Conservation (phyloP, 2,888 invertebrate genomes). For the Oeneis ivallda region DNA sequence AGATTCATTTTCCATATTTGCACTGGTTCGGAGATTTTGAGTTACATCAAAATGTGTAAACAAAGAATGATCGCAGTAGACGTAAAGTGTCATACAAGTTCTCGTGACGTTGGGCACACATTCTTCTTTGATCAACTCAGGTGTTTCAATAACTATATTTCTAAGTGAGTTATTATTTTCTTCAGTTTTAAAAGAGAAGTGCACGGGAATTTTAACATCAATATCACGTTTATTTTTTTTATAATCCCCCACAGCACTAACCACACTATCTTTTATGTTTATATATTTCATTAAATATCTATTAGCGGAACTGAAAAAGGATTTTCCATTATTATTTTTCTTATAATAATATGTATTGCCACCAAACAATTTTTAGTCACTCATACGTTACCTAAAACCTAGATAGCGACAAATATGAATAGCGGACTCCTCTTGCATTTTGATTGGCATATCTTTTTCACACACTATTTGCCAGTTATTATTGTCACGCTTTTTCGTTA, state of each 20-base stretch:
- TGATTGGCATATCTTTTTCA: slow-evolving; percentile 67
- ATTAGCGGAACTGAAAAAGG: slow-evolving; percentile 62
- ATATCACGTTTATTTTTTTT: slow-evolving; percentile 53
- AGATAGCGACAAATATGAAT: slow-evolving; percentile 84
- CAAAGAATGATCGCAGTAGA: slow-evolving; percentile 76
- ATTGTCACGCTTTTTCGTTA: slow-evolving; percentile 83
- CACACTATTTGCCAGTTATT: slow-evolving; percentile 85
- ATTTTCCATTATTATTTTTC: neutral
- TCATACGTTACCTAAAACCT: slow-evolving; percentile 83
- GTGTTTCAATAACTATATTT: slow-evolving; percentile 59
- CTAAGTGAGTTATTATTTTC: slow-evolving; percentile 47
- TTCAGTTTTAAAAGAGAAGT: slow-evolving; percentile 57
- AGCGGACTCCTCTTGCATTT: slow-evolving; percentile 74
- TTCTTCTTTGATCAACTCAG: slow-evolving; percentile 66
- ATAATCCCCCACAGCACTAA: slow-evolving; percentile 42
- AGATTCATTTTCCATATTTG: slow-evolving; percentile 44
- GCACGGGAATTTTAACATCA: slow-evolving; percentile 51
- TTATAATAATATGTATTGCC: neutral
- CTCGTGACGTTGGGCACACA: slow-evolving; percentile 73
- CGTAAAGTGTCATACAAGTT: slow-evolving; percentile 79
- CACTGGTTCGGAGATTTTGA: slow-evolving; percentile 49
- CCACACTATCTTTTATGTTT: slow-evolving; percentile 58
- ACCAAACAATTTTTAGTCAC: slow-evolving; percentile 23
- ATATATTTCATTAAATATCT: slow-evolving; percentile 65
- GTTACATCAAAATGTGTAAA: slow-evolving; percentile 59